Conservation (phyloP, 2,888 invertebrate genomes). For the Teleogryllus oceanicus region DNA sequence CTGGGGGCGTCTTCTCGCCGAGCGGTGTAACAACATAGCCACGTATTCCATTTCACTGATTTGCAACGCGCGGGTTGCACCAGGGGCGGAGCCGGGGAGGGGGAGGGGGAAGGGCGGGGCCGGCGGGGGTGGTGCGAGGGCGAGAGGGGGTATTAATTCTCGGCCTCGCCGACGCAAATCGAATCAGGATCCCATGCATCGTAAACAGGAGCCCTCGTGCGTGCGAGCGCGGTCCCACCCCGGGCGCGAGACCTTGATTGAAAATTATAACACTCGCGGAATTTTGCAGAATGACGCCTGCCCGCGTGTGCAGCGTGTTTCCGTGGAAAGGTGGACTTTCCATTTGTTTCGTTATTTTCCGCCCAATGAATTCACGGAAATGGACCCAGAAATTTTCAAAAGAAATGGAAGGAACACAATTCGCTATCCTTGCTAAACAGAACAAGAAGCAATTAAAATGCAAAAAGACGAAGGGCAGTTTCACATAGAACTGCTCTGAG, state of each 20-base stretch:
- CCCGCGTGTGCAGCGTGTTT: too few relatives aligned
- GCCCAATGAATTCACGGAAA: too few relatives aligned
- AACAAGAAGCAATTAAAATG: too few relatives aligned
- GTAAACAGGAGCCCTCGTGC: slow-evolving; percentile 12
- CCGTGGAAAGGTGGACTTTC: too few relatives aligned
- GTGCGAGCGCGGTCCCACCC: neutral
- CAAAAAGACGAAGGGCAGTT: too few relatives aligned
- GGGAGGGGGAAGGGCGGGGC: neutral
- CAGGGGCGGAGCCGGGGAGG: neutral
- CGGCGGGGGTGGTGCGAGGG: neutral
- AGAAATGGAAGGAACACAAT: too few relatives aligned
- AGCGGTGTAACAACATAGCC: neutral
- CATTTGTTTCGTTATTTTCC: too few relatives aligned
- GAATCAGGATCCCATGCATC: slow-evolving; percentile 21
- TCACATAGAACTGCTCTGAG: too few relatives aligned
- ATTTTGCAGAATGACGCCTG: neutral
- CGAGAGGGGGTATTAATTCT: neutral
- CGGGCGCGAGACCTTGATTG: neutral
- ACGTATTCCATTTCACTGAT: slow-evolving; percentile 9
- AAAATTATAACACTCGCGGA: neutral
- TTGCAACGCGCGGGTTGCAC: neutral
- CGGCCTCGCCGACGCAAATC: slow-evolving; percentile 18
- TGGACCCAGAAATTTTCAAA: too few relatives aligned
- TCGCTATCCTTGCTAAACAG: too few relatives aligned
- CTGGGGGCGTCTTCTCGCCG: neutral